phyloP scores from a whole-genome alignment of 2,797 vertebrate species.

The Eospalax fontanierii region DNA sequence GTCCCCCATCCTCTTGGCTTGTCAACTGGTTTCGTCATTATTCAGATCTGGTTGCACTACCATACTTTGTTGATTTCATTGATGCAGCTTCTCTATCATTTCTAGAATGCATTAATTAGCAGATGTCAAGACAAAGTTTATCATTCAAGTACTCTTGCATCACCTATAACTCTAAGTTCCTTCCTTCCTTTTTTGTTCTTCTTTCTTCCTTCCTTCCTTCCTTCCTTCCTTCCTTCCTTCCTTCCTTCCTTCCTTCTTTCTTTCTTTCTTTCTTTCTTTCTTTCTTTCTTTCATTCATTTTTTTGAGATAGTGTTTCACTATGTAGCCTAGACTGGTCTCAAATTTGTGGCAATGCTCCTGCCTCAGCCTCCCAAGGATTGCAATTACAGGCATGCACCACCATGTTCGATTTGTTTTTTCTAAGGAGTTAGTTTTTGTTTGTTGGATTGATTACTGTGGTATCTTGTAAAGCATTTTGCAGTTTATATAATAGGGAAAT shows the following conservation, averaged over 20 bases:
- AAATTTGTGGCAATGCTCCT: background rate
- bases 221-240: too few species aligned
- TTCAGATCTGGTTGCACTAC: too few species aligned
- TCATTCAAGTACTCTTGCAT: background rate
- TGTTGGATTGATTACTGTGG: background rate
- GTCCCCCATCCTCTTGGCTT: too few species aligned
- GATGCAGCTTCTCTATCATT: too few species aligned
- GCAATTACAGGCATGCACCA: too few species aligned
- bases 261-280: background rate
- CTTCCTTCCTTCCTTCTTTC: background rate
- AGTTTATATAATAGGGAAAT: conserved; percentile 33
- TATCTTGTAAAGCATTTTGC: conserved; percentile 35
- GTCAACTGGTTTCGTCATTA: too few species aligned
- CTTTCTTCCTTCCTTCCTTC: background rate
- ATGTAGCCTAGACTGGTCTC: background rate
- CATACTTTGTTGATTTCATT: too few species aligned
- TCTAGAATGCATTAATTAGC: too few species aligned
- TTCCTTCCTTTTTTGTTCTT: background rate
- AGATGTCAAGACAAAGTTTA: background rate
- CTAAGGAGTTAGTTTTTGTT: background rate
- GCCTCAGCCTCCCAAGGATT: background rate
- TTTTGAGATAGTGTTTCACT: background rate
- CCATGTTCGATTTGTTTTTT: background rate
- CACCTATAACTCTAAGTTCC: background rate
- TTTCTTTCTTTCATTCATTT: background rate